Conservation (phyloP, 2,113 vertebrate genomes). For the Excalfactoria chinensis region DNA sequence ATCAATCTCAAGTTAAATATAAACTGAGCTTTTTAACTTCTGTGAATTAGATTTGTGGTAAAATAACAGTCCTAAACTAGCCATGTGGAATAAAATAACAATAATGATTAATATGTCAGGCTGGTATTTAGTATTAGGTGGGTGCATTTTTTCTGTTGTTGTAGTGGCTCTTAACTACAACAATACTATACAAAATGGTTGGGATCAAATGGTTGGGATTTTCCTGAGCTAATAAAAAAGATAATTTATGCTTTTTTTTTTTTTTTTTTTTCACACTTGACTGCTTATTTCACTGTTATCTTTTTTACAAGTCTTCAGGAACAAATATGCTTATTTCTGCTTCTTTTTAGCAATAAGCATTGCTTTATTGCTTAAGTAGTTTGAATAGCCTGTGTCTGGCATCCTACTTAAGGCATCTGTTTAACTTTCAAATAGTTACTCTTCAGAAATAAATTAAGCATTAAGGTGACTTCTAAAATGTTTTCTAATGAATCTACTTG, state of each 20-base stretch:
- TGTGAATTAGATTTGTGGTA: not conserved
- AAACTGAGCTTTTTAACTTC: not conserved
- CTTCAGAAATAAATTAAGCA: not conserved
- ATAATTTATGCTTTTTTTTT: not conserved
- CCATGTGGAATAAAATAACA: not conserved
- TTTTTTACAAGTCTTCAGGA: not conserved
- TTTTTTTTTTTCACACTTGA: not conserved
- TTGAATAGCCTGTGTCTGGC: not conserved
- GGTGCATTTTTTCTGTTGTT: not conserved
- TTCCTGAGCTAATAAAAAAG: not conserved
- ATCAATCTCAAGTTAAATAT: not conserved
- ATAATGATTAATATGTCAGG: not conserved
- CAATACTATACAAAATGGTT: not conserved
- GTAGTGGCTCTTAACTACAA: not conserved
- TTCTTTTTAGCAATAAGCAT: not conserved
- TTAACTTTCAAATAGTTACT: not conserved
- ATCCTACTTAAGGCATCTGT: not conserved
- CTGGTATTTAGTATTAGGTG: not conserved
- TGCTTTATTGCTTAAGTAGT: not conserved
- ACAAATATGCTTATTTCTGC: not conserved
- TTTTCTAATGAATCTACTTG: not conserved
- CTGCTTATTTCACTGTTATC: not conserved
- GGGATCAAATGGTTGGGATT: not conserved
- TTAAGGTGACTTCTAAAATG: not conserved
- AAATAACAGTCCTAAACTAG: not conserved